Evolutionary conservation across 2,113 vertebrate species (phyloP), one percentile per base, ranked within the genome.

Genomic region (Malurus elegans): DNA sequence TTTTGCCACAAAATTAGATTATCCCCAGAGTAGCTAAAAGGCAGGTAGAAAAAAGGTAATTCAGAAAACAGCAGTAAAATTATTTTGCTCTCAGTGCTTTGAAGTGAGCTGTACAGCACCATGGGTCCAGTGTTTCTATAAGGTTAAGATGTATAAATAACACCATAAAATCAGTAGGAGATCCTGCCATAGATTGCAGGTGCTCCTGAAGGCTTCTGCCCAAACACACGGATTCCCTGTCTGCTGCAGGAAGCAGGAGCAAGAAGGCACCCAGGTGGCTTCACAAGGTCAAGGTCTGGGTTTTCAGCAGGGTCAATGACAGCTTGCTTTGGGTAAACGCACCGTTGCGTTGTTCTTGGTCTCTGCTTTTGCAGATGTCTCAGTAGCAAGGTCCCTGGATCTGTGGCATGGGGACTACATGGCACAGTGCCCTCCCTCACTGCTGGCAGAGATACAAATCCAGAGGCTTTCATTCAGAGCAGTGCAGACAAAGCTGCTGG

Each of bases 391-490:
- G 18, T 79, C 45, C 34, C 54, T 20, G 38, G 10, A 21, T 66
- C 19, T 40, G 28, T 28, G 56, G 15, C 40, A 14, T 24, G 56
- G 53, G 48, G 26, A 44, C 23, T 3, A 1, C 4, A 1, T 4
- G 38, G 20, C 16, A 21, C 1, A 7, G 20, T n/a, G 61, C 51
- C 29, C 34, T 45, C 32, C 17, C n/a, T 65, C 0, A 0, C 74
- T 56, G 40, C 40, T 34, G 8, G 28, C 51, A 54, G 36, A 60
- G 54, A 24, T 6, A 2, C n/a, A 10, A 32, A 29, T 13, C 76
- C 0, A 1, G 42, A 70, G 42, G 18, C 28, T 88, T 69, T 21
- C 3, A 1, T 42, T 48, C 24, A 12, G 8, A 14, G 20, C 29
- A 36, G 10, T 19, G 70, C 28, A 62, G 56, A 60, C 86, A 56